phyloP scores from a whole-genome alignment of 2,888 invertebrate genomes.

The Gnatocerus cornutus region DNA sequence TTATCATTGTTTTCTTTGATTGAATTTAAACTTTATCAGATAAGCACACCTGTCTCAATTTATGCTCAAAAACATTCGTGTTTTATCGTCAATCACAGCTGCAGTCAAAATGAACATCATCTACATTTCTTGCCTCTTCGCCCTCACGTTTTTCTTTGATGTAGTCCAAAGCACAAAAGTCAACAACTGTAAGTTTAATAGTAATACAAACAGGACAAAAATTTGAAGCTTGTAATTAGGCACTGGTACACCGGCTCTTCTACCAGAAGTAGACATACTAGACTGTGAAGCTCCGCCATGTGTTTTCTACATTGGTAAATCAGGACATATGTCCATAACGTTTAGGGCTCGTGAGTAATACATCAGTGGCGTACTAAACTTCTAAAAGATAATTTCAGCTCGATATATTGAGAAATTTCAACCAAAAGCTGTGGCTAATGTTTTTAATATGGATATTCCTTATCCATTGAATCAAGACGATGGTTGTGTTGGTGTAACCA shows the following conservation, averaged over 20 bases:
- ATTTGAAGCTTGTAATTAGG: neutral
- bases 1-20: too few species aligned
- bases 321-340: neutral
- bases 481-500: neutral
- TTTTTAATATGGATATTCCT: neutral
- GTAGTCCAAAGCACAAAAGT: neutral
- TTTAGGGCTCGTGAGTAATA: slow-evolving; percentile 6
- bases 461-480: neutral
- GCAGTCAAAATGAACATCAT: too few species aligned
- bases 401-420: neutral
- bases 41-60: too few species aligned
- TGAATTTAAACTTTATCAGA: too few species aligned
- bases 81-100: too few species aligned
- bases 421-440: neutral
- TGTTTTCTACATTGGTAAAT: neutral
- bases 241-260: neutral
- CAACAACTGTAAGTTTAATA: neutral
- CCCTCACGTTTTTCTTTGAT: too few species aligned
- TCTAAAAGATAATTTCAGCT: neutral
- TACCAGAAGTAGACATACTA: slow-evolving; percentile 1
- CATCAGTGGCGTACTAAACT: neutral
- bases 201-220: neutral
- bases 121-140: too few species aligned
- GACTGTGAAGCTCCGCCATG: neutral
- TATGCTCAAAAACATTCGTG: too few species aligned